A percentile compares a stretch with the other conserved stretches of the same genome.
Evolutionary conservation across 92 coral and sea anemone genomes (phyloP).

Genomic region (Siderastrea siderea): DNA sequence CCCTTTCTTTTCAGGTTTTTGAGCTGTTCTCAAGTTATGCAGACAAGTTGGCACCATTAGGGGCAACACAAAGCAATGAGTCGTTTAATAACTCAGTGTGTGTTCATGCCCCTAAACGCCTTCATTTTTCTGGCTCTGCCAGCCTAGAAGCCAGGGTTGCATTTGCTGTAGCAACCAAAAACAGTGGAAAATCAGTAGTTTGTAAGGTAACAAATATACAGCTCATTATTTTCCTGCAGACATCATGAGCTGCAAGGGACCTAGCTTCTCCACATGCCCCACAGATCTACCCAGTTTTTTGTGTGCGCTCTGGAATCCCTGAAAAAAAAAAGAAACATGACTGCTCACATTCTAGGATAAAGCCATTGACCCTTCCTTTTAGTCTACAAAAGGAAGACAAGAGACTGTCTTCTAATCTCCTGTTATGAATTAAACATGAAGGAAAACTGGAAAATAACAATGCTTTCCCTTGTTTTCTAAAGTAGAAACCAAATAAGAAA

Average conservation of each 20-base stretch:
- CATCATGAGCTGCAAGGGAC: no score
- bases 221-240: no score
- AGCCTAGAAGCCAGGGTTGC: constrained; percentile 41
- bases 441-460: neutral
- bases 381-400: no score
- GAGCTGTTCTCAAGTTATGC: constrained; percentile 47
- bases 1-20: constrained; percentile 35
- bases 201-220: no score
- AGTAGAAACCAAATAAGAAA: neutral
- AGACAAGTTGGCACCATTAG: constrained; percentile 54
- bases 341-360: no score
- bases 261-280: no score
- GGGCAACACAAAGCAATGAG: constrained; percentile 61
- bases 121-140: constrained; percentile 49
- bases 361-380: no score
- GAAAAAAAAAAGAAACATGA: no score
- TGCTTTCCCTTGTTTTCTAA: neutral
- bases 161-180: constrained; percentile 57
- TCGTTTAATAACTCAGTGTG: constrained; percentile 35
- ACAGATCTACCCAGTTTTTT: no score
- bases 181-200: constrained; percentile 38
- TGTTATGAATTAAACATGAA: neutral
- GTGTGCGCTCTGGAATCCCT: no score
- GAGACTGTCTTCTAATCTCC: neutral
- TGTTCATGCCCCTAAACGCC: constrained; percentile 51